Conservation (phyloP, 1,140 invertebrate species). For the Campoletis sonorensis region DNA sequence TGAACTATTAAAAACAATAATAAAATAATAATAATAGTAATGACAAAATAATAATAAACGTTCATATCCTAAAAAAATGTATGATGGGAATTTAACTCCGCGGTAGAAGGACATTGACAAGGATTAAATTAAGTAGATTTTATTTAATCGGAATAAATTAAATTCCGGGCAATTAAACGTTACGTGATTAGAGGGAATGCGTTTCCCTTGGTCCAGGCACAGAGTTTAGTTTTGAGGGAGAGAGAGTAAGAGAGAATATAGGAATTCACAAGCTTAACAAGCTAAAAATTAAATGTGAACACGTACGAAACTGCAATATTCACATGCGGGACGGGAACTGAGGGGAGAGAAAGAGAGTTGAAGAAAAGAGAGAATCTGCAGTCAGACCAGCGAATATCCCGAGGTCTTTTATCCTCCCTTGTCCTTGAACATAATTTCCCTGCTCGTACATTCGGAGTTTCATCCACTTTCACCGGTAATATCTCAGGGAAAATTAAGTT, state of each 20-base stretch:
- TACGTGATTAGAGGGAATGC: no score
- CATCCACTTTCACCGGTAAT: neutral
- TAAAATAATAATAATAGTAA: no score
- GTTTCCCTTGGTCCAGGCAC: no score
- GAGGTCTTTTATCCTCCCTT: neutral
- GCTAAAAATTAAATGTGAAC: neutral
- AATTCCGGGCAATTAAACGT: no score
- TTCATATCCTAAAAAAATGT: no score
- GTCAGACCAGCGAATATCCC: neutral
- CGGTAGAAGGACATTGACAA: no score
- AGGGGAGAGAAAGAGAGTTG: neutral
- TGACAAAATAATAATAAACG: no score
- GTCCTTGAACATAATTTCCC: neutral
- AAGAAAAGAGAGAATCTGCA: neutral
- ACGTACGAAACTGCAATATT: neutral
- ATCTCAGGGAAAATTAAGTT: neutral
- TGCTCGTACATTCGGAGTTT: neutral
- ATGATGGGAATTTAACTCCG: no score
- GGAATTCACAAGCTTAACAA: neutral
- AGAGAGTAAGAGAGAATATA: neutral
- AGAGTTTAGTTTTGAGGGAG: neutral
- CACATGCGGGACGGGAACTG: neutral
- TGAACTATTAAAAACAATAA: no score
- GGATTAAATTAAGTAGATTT: no score
- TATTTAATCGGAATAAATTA: no score